phyloP scores from a whole-genome alignment of 2,797 vertebrate species.

The Vespertilio murinus region DNA sequence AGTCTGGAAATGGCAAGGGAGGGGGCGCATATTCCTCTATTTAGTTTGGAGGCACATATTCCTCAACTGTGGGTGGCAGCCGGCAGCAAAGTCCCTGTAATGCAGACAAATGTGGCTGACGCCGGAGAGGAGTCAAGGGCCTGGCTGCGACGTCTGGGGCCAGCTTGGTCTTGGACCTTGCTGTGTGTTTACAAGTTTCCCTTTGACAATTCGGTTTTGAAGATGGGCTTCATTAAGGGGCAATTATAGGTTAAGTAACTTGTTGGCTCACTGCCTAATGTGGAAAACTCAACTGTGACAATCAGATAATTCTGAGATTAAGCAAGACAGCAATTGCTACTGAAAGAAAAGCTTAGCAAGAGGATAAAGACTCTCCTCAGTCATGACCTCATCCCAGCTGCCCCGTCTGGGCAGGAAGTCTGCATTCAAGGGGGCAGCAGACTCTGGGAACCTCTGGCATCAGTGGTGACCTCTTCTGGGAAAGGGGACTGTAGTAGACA shows the following conservation, averaged over 20 bases:
- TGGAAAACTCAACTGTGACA: constrained; percentile 72
- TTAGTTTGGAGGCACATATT: too few species aligned
- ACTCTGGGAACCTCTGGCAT: constrained; percentile 51
- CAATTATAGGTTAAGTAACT: constrained; percentile 83
- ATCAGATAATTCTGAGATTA: constrained; percentile 77
- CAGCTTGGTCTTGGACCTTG: neutral
- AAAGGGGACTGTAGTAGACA: neutral
- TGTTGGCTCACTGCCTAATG: constrained; percentile 73
- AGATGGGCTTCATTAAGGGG: constrained; percentile 76
- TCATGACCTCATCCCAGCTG: constrained; percentile 64
- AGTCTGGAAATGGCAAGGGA: neutral
- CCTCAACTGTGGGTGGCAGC: neutral
- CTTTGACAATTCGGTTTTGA: constrained; percentile 73
- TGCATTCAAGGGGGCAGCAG: constrained; percentile 16
- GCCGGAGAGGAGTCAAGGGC: constrained; percentile 66
- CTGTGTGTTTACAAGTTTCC: constrained; percentile 52
- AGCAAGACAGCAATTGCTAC: constrained; percentile 67
- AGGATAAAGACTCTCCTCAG: constrained; percentile 64
- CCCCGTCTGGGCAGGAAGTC: constrained; percentile 62
- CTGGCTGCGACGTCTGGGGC: constrained; percentile 11
- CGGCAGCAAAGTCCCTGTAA: neutral
- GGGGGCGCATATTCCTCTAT: too few species aligned
- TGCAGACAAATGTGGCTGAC: neutral
- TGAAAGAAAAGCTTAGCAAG: constrained; percentile 45
- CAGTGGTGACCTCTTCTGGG: constrained; percentile 44